Conservation (phyloP, 2,797 vertebrate species). For the Hylomyscus alleni region DNA sequence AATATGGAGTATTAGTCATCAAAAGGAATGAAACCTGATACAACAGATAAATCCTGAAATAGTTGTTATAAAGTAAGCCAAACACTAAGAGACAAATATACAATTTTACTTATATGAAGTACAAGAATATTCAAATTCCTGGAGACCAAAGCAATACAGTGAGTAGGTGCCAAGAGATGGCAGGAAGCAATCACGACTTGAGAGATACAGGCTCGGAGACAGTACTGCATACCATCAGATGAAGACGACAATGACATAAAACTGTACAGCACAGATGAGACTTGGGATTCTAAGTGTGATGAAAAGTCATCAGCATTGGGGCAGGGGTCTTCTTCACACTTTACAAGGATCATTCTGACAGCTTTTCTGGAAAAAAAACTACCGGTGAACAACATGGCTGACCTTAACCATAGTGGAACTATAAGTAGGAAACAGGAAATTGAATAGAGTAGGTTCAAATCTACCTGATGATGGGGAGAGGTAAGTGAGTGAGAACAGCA, state of each 20-base stretch:
- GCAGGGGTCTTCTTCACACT: background rate
- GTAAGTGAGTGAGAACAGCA: background rate
- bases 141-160: background rate
- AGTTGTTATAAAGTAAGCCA: background rate
- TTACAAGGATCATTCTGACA: background rate
- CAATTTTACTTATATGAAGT: background rate
- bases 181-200: background rate
- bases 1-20: background rate
- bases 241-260: background rate
- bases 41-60: background rate
- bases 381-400: background rate
- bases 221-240: background rate
- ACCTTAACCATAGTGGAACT: background rate
- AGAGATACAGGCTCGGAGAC: background rate
- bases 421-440: background rate
- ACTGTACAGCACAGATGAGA: background rate
- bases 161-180: background rate
- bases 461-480: background rate
- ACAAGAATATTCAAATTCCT: background rate
- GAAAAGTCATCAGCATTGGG: background rate
- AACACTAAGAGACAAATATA: background rate
- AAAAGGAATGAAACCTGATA: background rate
- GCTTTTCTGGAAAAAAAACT: conserved; percentile 8
- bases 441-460: background rate
- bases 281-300: background rate